Conservation (phyloP, 2,888 invertebrate genomes). For the Raillietiella orientalis region DNA sequence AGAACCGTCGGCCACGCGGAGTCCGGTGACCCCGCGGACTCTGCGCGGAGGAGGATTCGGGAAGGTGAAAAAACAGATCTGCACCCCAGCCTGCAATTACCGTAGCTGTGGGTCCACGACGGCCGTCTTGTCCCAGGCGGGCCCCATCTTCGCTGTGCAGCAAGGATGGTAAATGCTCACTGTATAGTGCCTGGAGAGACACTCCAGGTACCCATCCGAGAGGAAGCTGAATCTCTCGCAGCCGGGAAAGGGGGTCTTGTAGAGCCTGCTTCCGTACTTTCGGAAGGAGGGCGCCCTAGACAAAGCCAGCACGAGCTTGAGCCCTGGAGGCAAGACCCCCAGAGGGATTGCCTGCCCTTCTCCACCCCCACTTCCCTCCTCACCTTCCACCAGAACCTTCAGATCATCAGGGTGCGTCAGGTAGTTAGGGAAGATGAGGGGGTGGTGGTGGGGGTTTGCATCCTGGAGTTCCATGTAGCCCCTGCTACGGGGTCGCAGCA, state of each 20-base stretch:
- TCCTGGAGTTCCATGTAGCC: conserved; percentile 35
- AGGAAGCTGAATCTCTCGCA: conserved; percentile 35
- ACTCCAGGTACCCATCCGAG: conserved; percentile 53
- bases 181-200: conserved; percentile 48
- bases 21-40: too few relatives aligned
- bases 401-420: conserved; percentile 46
- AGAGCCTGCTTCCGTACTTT: conserved; percentile 40
- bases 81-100: too few relatives aligned
- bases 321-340: conserved; percentile 8
- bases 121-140: conserved; percentile 34
- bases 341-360: conserved; percentile 13
- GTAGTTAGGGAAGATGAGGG: conserved; percentile 71
- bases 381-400: conserved; percentile 38
- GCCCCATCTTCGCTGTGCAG: conserved; percentile 67
- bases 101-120: conserved; percentile 46
- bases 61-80: too few relatives aligned
- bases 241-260: conserved; percentile 39
- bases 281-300: conserved; percentile 40
- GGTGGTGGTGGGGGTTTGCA: conserved; percentile 53
- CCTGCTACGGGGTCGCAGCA: conserved; percentile 40
- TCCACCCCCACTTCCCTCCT: too few relatives aligned
- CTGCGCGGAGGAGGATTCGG: too few relatives aligned
- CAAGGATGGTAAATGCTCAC: conserved; percentile 73
- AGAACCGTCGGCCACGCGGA: too few relatives aligned
- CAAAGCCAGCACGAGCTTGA: conserved; percentile 39